Evolutionary conservation across 2,113 vertebrate species (phyloP).

Genomic region (Colinus virginianus): DNA sequence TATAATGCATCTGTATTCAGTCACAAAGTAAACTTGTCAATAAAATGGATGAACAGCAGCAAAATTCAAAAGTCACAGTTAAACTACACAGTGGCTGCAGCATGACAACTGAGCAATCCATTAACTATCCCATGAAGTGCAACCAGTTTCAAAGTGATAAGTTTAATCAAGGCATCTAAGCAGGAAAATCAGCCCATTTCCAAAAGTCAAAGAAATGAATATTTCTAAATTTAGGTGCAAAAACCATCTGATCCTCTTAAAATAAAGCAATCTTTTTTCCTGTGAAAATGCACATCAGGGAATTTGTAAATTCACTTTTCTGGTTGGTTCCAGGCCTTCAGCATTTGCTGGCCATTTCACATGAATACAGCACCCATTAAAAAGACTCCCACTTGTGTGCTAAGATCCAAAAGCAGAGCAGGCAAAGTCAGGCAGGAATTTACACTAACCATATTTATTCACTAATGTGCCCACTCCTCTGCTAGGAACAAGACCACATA

Average conservation of each 20-base stretch:
- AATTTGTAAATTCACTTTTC: neutral
- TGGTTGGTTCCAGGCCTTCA: neutral
- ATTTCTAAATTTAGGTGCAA: neutral
- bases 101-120: neutral
- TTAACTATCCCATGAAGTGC: neutral
- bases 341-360: neutral
- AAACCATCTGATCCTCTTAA: neutral
- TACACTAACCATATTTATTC: neutral
- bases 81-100: neutral
- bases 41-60: neutral
- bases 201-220: neutral
- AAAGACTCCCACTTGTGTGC: neutral
- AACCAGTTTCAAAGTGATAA: neutral
- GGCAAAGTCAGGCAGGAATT: neutral
- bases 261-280: neutral
- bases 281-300: neutral
- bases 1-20: neutral
- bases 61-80: neutral
- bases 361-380: neutral
- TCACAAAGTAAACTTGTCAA: neutral
- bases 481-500: accelerated
- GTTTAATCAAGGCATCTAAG: neutral
- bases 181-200: neutral
- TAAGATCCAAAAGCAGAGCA: neutral
- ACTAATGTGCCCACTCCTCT: neutral